Evolutionary conservation across 2,113 vertebrate genomes (phyloP), one percentile per base, ranked within the genome.

Genomic region (Ascaphus truei): DNA sequence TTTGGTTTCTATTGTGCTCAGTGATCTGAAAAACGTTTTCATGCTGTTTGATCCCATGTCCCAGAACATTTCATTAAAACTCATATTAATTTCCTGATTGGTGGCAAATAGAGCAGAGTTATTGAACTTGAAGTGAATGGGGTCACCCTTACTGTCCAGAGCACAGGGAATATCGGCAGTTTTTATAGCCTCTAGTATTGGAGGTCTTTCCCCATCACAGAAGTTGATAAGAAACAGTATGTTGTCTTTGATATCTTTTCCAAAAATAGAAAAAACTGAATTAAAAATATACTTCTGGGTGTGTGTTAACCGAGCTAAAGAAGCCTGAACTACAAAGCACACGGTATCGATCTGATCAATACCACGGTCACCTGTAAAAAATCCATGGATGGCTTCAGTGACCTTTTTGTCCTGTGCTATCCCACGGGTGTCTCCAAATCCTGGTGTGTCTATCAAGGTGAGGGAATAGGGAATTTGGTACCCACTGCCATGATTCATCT

Each of bases 401-500:
- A 85, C 75, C 69, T 7, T 0, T 3, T 4, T 25, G 56, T 85
- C 80, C 62, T 52, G 73, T 0, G 9, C 8, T 30, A 79, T 75
- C 10, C 79, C 83, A 52, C 76, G 55, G 1, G 79, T 78, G 6
- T 81, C 76, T 16, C 80, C 84, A 64, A 87, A 85, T 0, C 82
- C 83, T 18, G 83, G 85, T 1, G 79, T 83, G 76, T 88, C 86
- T 1, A 83, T 65, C 1, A 88, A 55, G 1, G 79, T 85, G 36
- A 86, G 10, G 1, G 81, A 81, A 68, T 43, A 75, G 0, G 53
- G 7, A 1, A 81, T 41, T 4, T 45, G 5, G 29, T 84, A 83
- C 0, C 76, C 81, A 0, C 76, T 41, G 6, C 55, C 63, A 47
- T 79, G 26, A 52, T 80, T 20, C 39, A 88, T 10, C 29, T 76